Evolutionary conservation across 2,113 vertebrate genomes (phyloP).

Genomic region (Mugil cephalus): DNA sequence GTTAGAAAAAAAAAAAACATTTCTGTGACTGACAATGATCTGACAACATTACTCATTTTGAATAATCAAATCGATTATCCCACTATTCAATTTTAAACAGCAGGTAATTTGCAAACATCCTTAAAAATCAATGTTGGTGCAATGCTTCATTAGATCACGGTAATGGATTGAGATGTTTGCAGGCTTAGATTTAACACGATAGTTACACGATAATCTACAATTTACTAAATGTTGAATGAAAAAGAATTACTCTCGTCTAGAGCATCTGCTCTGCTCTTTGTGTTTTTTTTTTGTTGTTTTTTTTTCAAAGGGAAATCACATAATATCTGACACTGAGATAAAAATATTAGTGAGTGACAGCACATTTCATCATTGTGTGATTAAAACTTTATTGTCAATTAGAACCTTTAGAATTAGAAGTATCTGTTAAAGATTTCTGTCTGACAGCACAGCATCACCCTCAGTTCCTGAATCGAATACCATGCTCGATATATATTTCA

Average conservation of each 20-base stretch:
- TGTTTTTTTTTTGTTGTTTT: too few species aligned
- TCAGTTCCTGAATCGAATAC: slow-evolving; percentile 26
- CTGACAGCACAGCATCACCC: slow-evolving; percentile 14
- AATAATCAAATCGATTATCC: not conserved
- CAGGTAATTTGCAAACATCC: not conserved
- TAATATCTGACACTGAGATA: not conserved
- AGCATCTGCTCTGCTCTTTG: too few species aligned
- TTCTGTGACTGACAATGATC: not conserved
- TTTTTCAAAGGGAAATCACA: not conserved
- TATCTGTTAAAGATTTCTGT: slow-evolving; percentile 41
- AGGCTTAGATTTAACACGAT: not conserved
- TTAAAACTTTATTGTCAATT: slow-evolving; percentile 30
- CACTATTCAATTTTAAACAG: not conserved
- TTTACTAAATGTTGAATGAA: too few species aligned
- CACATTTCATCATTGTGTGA: slow-evolving; percentile 24
- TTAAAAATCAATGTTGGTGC: not conserved
- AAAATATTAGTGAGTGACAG: not conserved
- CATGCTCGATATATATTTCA: slow-evolving; percentile 49
- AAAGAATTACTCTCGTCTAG: too few species aligned
- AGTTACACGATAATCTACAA: not conserved
- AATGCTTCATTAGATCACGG: not conserved
- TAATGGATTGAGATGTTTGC: not conserved
- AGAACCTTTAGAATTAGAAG: slow-evolving; percentile 8
- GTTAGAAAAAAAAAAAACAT: not conserved
- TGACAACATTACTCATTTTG: not conserved